Evolutionary conservation across 2,888 invertebrate species (phyloP), one percentile per base, ranked within the genome.

Genomic region (Synergus umbraculus): DNA sequence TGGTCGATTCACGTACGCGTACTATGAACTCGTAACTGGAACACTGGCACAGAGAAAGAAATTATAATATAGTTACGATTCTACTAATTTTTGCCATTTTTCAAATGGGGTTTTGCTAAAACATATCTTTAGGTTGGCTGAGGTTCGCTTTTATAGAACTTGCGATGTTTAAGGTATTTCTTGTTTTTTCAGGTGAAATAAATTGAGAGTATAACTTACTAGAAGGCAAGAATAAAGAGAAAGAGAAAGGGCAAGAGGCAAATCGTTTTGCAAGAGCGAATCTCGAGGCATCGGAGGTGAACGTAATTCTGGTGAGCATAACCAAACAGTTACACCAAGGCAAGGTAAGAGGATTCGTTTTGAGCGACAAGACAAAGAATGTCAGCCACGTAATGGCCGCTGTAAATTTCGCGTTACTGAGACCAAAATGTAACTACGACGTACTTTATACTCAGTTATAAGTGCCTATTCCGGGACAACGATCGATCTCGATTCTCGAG

Each of bases 331-430:
- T 79, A 76, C 82, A 78, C 79, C 80, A 78, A 44, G 58, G 44
- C 60, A 67, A 77, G 41, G 44, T 66, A 82, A 76, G 78, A 80
- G 82, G 80, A 81, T 83, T 82, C 81, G 81, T 80, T 87, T 87
- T 88, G 79, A 89, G 87, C 88, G 88, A 90, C 89, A 88, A 90
- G 89, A 91, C 90, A 90, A 91, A 91, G 90, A 88, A 89, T 90
- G 89, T 89, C 87, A 85, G 87, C 87, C 84, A 83, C 83, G 85
- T 89, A 91, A 91, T 90, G 88, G 88, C 86, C 85, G 89, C 86
- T 88, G 90, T 90, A 91, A 91, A 90, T 91, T 90, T 88, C 83
- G 84, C 86, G 87, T 88, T 88, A 86, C 83, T 86, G 83, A 85
- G 87, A 81, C 69, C 69, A 37, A 73, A 73, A 73, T 49, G 69